Percentiles rank a stretch among this genome's conserved stretches.
These are phyloP conservation scores for Xenopus laevis DNA, from an alignment of 2,113 vertebrate genomes.

Conservation along the genomic window DNA sequence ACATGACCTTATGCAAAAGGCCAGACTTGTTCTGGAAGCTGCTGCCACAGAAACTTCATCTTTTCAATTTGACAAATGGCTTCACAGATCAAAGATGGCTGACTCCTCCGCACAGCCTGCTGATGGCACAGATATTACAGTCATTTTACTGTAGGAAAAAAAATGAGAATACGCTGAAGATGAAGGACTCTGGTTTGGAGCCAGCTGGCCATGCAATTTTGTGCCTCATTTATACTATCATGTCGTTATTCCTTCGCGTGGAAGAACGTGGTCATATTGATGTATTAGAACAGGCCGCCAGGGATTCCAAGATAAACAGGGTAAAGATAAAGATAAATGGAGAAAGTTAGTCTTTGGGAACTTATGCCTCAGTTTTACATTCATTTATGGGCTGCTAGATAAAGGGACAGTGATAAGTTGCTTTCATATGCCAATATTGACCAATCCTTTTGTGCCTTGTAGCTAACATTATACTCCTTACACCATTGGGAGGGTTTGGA, in stretches of 20 bases:
- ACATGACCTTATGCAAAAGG: conserved; percentile 1
- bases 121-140: conserved; percentile 14
- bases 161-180: neutral
- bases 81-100: conserved; percentile 35
- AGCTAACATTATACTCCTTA: too few species aligned
- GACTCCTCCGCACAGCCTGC: conserved; percentile 20
- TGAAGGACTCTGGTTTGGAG: conserved; percentile 6
- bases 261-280: neutral
- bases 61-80: conserved; percentile 30
- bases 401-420: too few species aligned
- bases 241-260: conserved; percentile 2
- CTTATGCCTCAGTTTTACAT: too few species aligned
- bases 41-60: neutral
- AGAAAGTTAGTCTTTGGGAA: too few species aligned
- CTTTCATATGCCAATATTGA: too few species aligned
- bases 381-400: too few species aligned
- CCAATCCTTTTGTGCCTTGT: too few species aligned
- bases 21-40: neutral
- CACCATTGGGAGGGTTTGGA: too few species aligned
- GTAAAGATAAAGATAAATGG: too few species aligned
- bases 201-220: conserved; percentile 16
- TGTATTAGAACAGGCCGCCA: neutral
- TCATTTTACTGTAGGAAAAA: neutral
- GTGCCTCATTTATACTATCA: conserved; percentile 5
- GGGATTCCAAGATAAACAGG: conserved; percentile 1